Conservation (phyloP, 2,797 vertebrate genomes). For the Enteromius paludinosus region DNA sequence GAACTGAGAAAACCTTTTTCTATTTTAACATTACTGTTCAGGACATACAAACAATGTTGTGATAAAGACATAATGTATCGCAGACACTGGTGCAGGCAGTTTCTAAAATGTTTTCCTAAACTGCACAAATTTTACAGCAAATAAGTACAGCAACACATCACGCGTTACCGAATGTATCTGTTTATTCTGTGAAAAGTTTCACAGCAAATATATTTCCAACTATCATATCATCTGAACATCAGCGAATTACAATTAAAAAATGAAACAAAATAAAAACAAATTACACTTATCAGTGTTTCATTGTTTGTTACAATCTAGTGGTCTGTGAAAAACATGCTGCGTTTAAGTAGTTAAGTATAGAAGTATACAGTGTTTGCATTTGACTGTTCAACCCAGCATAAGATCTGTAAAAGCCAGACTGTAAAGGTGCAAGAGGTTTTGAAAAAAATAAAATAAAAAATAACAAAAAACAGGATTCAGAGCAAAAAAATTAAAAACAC, state of each 20-base stretch:
- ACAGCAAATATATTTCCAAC: background rate
- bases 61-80: background rate
- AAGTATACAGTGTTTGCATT: background rate
- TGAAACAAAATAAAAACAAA: background rate
- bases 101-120: background rate
- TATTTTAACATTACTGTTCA: background rate
- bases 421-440: background rate
- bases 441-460: background rate
- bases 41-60: background rate
- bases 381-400: background rate
- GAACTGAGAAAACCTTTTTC: conserved; percentile 45
- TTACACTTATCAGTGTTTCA: background rate
- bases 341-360: background rate
- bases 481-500: background rate
- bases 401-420: background rate
- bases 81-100: background rate
- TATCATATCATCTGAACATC: background rate
- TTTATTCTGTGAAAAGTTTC: conserved; percentile 31
- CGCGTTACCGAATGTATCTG: background rate
- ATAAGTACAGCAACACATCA: background rate
- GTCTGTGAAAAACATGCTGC: background rate
- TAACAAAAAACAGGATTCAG: background rate
- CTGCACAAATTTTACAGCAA: background rate
- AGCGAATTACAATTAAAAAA: background rate
- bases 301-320: background rate